Conservation (phyloP, 2,113 vertebrate genomes). For the Neolamprologus sp. region DNA sequence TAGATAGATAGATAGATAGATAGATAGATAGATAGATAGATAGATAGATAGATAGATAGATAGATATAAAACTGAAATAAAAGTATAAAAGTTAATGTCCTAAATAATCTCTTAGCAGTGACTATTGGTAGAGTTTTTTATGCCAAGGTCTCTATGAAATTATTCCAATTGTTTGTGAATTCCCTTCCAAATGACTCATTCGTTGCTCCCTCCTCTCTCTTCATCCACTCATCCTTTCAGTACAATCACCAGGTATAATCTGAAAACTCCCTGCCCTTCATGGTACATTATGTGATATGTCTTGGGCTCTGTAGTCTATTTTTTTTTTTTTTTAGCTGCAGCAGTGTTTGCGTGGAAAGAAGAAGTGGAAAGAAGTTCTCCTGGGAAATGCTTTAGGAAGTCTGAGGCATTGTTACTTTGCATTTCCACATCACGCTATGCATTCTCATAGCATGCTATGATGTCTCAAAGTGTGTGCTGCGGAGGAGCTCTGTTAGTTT, state of each 20-base stretch:
- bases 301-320: slow-evolving; percentile 10
- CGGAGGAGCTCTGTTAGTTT: slow-evolving; percentile 19
- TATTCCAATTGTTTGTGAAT: background rate
- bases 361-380: slow-evolving; percentile 30
- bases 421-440: slow-evolving; percentile 19
- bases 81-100: background rate
- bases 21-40: no score
- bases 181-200: background rate
- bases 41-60: no score
- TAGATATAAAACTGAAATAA: background rate
- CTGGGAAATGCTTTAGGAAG: background rate
- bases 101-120: background rate
- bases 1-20: no score
- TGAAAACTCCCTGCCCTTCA: slow-evolving; percentile 2
- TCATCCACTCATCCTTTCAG: slow-evolving; percentile 9
- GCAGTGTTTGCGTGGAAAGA: slow-evolving; percentile 15
- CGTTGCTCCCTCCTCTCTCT: background rate
- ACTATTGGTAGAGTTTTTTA: background rate
- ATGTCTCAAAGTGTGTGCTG: background rate
- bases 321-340: background rate
- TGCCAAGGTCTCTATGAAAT: background rate
- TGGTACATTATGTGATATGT: background rate
- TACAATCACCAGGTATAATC: slow-evolving; percentile 32
- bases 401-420: slow-evolving; percentile 1
- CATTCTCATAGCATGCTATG: slow-evolving; percentile 10